Percentiles rank a stretch among this genome's conserved stretches.
Conservation (phyloP, 2,797 vertebrate species). For the Alosa sapidissima region DNA sequence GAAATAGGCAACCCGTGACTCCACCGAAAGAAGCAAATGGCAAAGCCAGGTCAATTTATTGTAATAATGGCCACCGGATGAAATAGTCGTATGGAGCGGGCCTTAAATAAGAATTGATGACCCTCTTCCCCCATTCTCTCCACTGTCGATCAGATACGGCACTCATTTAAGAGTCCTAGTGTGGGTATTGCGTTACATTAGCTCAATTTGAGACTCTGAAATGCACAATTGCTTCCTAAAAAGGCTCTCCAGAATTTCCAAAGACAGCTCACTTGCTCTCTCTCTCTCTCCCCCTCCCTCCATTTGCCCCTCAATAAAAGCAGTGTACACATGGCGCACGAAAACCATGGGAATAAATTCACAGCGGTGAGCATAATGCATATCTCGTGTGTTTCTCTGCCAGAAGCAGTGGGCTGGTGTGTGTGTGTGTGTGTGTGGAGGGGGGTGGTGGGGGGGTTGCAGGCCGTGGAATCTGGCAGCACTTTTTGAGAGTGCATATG, state of each 20-base stretch:
- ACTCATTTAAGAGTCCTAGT: constrained; percentile 52
- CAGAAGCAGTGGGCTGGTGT: constrained; percentile 40
- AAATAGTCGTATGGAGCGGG: constrained; percentile 52
- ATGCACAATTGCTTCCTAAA: constrained; percentile 60
- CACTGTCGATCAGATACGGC: constrained; percentile 50
- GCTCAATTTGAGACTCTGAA: constrained; percentile 58
- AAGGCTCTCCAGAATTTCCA: constrained; percentile 46
- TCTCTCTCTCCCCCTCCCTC: not conserved
- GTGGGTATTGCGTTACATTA: constrained; percentile 66
- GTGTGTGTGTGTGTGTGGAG: constrained; percentile 28
- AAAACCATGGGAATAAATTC: constrained; percentile 53
- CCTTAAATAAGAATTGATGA: constrained; percentile 71
- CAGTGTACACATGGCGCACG: constrained; percentile 51
- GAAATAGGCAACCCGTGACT: constrained; percentile 58
- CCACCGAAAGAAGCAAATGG: constrained; percentile 52
- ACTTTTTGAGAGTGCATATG: constrained; percentile 47
- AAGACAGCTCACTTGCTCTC: not conserved
- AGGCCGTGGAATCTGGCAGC: constrained; percentile 48
- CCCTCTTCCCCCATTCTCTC: constrained; percentile 45
- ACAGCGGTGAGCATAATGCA: constrained; percentile 49
- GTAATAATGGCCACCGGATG: constrained; percentile 66
- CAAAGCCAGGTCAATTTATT: constrained; percentile 60
- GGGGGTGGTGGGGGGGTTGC: constrained; percentile 38
- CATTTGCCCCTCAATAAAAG: constrained; percentile 52
- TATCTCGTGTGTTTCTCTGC: constrained; percentile 53